These are phyloP conservation scores for Scomber japonicus DNA, from an alignment of 2,113 vertebrate species.

Conservation along the genomic window DNA sequence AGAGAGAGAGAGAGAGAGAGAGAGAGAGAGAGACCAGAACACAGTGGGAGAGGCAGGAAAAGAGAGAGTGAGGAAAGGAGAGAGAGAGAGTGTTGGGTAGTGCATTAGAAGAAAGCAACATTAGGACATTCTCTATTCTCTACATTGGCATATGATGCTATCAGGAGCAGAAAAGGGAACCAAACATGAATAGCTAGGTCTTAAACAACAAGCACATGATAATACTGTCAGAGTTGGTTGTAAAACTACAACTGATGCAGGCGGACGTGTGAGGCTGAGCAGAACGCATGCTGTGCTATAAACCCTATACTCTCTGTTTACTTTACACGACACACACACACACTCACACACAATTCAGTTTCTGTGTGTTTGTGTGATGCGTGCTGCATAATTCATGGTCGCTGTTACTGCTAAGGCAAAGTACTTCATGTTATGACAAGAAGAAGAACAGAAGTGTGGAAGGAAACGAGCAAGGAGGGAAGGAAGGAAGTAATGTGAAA, in stretches of 20 bases:
- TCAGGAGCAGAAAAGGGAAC: slow-evolving; percentile 49
- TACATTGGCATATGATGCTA: slow-evolving; percentile 56
- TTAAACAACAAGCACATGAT: slow-evolving; percentile 58
- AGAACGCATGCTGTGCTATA: slow-evolving; percentile 65
- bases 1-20: slow-evolving; percentile 71
- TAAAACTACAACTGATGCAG: slow-evolving; percentile 61
- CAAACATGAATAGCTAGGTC: slow-evolving; percentile 42
- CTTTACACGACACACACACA: slow-evolving; percentile 38
- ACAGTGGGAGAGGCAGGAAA: slow-evolving; percentile 73
- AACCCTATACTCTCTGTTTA: slow-evolving; percentile 66
- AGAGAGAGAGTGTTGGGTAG: slow-evolving; percentile 54
- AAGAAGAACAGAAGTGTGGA: slow-evolving; percentile 42
- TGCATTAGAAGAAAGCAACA: slow-evolving; percentile 69
- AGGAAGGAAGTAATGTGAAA: slow-evolving; percentile 32
- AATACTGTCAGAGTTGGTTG: slow-evolving; percentile 43
- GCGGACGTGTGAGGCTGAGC: slow-evolving; percentile 66
- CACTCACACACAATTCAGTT: slow-evolving; percentile 37
- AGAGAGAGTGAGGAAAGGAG: slow-evolving; percentile 47
- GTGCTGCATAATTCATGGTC: slow-evolving; percentile 75
- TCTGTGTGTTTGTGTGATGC: not conserved
- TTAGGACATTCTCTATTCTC: slow-evolving; percentile 57
- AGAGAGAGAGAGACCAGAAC: slow-evolving; percentile 76
- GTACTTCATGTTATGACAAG: slow-evolving; percentile 67
- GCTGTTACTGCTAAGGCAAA: slow-evolving; percentile 50
- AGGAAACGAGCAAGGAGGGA: slow-evolving; percentile 43